A percentile compares a stretch with the other conserved stretches of the same genome.
Evolutionary conservation across 2,888 invertebrate species (phyloP).

Genomic region (Pilophorus perplexus): DNA sequence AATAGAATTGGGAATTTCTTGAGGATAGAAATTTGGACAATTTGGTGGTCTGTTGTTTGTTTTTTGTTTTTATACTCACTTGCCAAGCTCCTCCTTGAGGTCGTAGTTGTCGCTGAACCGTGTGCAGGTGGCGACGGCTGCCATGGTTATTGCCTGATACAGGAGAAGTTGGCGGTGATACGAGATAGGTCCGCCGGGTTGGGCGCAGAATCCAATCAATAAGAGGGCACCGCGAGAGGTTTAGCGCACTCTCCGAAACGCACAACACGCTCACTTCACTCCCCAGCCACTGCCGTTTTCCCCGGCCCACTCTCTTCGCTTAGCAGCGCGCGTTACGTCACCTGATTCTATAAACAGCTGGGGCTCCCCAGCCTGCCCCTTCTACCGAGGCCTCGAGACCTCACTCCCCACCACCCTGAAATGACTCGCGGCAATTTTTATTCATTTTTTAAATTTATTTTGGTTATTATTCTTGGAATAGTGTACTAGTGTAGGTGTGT

Average conservation of each 20-base stretch:
- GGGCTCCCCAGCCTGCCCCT: slow-evolving; percentile 7
- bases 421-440: too few species aligned
- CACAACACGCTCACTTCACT: slow-evolving; percentile 30
- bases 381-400: neutral
- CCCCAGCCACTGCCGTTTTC: slow-evolving; percentile 25
- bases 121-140: slow-evolving; percentile 87
- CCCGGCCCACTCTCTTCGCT: slow-evolving; percentile 1
- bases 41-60: too few species aligned
- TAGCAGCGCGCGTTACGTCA: slow-evolving; percentile 26
- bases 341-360: slow-evolving; percentile 39
- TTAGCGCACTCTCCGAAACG: slow-evolving; percentile 25
- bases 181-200: slow-evolving; percentile 20
- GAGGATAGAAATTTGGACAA: neutral
- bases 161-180: slow-evolving; percentile 33
- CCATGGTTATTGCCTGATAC: slow-evolving; percentile 60
- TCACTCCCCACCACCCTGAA: too few species aligned
- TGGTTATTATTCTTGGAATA: too few species aligned
- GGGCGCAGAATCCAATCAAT: slow-evolving; percentile 40
- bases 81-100: slow-evolving; percentile 98
- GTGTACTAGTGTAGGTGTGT: too few species aligned
- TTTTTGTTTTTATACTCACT: slow-evolving; percentile 65
- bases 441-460: too few species aligned
- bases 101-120: slow-evolving; percentile 99
- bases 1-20: neutral
- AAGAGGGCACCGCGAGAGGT: neutral